Evolutionary conservation across 2,797 vertebrate species (phyloP), one percentile per base, ranked within the genome.

Genomic region (Cyprinodon diabolis): DNA sequence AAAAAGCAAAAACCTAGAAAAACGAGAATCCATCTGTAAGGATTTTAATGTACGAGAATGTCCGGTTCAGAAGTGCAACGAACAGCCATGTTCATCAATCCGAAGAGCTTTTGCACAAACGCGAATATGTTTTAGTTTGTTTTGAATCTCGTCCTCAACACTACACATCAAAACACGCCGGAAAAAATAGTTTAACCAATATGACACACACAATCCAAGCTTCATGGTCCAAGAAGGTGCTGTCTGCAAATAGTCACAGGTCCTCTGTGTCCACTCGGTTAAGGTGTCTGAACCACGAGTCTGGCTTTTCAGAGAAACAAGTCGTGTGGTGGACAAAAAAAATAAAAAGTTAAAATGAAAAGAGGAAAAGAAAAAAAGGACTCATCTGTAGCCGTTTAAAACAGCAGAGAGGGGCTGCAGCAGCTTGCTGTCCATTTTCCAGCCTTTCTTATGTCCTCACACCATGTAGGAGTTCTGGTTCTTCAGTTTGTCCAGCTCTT

Each of bases 401-500:
- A 85, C 72, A 82, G 87, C 57, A 62, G 63, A 70, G 74, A 80
- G 78, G 82, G 73, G 63, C 72, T 56, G 78, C 19, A 72, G 86
- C 75, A 71, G 82, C 82, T 79, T 21, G 76, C 81, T 47, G 89
- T 88, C 84, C 79, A 37, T 77, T 78, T 84, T 82, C 74, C 47
- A 56, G 82, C 80, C 81, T 79, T 58, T 78, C 58, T 57, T 69
- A 58, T 68, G 90, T 95, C 94, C 95, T 99, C 96, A 96, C 77
- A 98, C 97, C 98, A 99, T 99, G 94, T 98, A 99, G 89, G 98
- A 99, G 95, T 99, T 99, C 96, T 99, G 98, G 93, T 99, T 99
- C 96, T 99, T 99, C 95, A 99, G 96, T 92, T 99, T 99, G 96
- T 99, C 98, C 87, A 99, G 96, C 96, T 99, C 98, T 95, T 99